phyloP scores from a whole-genome alignment of 2,797 vertebrate genomes.

The Catostomus latipinnis region DNA sequence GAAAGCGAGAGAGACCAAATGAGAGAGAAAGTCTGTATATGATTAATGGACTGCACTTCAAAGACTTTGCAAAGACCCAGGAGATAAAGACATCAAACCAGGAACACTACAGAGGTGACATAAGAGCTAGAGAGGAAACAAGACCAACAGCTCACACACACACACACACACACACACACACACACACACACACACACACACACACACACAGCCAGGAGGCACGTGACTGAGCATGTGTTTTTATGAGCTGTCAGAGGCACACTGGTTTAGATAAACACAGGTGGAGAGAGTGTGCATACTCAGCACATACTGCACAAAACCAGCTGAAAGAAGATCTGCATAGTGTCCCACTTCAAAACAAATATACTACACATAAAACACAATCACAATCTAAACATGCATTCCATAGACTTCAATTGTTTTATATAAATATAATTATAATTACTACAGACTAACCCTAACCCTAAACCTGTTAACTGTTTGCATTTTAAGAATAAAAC shows the following conservation, averaged over 20 bases:
- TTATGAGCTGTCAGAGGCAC: constrained; percentile 42
- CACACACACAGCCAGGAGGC: constrained; percentile 34
- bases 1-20: background rate
- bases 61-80: constrained; percentile 26
- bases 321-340: constrained; percentile 6
- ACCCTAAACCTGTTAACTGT: too few relatives aligned
- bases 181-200: constrained; percentile 17
- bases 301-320: constrained; percentile 32
- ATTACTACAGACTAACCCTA: too few relatives aligned
- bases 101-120: constrained; percentile 15
- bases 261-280: constrained; percentile 50
- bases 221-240: constrained; percentile 46
- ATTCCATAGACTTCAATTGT: too few relatives aligned
- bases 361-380: background rate
- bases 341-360: constrained; percentile 5
- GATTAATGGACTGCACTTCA: constrained; percentile 46
- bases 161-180: constrained; percentile 12
- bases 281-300: constrained; percentile 34
- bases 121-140: constrained; percentile 14
- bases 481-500: too few relatives aligned
- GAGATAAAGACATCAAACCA: constrained; percentile 41
- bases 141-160: background rate
- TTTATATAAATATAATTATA: too few relatives aligned
- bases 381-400: background rate
- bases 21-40: background rate